These are phyloP conservation scores for Agrenia bidenticulata DNA, from an alignment of 2,888 invertebrate genomes.

Conservation along the genomic window DNA sequence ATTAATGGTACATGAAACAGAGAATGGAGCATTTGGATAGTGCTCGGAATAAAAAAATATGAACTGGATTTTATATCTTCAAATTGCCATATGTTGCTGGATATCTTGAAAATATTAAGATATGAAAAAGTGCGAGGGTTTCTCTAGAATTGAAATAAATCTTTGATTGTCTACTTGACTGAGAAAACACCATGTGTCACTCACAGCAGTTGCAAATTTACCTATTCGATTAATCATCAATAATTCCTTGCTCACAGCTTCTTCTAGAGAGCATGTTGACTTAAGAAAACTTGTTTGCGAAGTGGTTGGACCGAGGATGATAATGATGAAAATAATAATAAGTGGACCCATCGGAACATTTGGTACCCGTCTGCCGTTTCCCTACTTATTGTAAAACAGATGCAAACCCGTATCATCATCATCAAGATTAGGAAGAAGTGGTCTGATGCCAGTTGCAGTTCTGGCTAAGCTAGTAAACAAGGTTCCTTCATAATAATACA, in stretches of 20 bases:
- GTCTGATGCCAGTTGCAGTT: not conserved
- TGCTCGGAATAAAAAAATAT: too few species aligned
- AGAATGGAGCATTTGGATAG: too few species aligned
- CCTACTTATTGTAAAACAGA: not conserved
- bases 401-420: slow-evolving; percentile 3
- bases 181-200: too few species aligned
- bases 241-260: not conserved
- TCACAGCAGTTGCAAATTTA: not conserved
- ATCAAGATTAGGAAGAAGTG: slow-evolving; percentile 2
- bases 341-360: not conserved
- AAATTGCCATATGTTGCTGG: too few species aligned
- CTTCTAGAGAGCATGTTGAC: not conserved
- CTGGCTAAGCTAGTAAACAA: not conserved
- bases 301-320: not conserved
- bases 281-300: slow-evolving; percentile 2
- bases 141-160: too few species aligned
- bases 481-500: too few species aligned
- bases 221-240: not conserved
- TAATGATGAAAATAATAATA: not conserved
- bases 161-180: too few species aligned
- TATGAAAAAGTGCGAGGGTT: too few species aligned
- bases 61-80: too few species aligned
- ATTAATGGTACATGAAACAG: too few species aligned
- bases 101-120: too few species aligned
- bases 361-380: slow-evolving; percentile 16